phyloP scores from a whole-genome alignment of 2,888 invertebrate genomes.

The Mythimna vitellina region DNA sequence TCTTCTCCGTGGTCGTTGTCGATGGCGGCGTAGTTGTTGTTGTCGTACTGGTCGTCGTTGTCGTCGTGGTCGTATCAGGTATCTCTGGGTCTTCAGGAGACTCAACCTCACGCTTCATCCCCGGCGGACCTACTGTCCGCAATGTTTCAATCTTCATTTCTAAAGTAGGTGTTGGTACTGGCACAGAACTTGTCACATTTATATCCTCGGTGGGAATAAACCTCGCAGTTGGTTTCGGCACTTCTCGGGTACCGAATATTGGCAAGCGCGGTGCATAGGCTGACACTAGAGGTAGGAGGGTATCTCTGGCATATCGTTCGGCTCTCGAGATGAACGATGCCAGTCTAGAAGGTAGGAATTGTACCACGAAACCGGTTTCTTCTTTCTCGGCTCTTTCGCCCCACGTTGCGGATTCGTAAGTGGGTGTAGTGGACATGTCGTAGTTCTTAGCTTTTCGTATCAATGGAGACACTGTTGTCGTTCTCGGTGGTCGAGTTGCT shows the following conservation, averaged over 20 bases:
- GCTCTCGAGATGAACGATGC: conserved; percentile 95
- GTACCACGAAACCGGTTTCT: conserved; percentile 92
- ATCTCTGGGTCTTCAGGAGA: conserved; percentile 85
- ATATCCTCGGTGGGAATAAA: conserved; percentile 91
- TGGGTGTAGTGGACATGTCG: conserved; percentile 83
- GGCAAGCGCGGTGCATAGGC: conserved; percentile 94
- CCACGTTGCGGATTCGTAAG: conserved; percentile 79
- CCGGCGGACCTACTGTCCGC: conserved; percentile 85
- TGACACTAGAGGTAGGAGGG: conserved; percentile 94
- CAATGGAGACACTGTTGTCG: conserved; percentile 74
- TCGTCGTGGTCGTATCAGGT: conserved; percentile 74
- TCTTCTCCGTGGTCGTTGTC: conserved; percentile 75
- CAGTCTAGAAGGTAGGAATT: conserved; percentile 94
- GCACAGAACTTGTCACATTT: conserved; percentile 80
- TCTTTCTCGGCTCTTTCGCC: conserved; percentile 81
- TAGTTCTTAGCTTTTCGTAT: conserved; percentile 85
- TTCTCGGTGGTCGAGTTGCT: conserved; percentile 83
- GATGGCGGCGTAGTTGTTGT: conserved; percentile 68
- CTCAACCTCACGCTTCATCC: conserved; percentile 82
- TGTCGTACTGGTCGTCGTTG: conserved; percentile 75
- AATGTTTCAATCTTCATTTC: conserved; percentile 89
- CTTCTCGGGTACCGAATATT: conserved; percentile 88
- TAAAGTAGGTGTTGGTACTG: conserved; percentile 86
- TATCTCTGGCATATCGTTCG: conserved; percentile 95
- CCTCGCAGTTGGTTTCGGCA: conserved; percentile 89